Evolutionary conservation across 2,113 vertebrate species (phyloP).

Genomic region (Corvus cornix): DNA sequence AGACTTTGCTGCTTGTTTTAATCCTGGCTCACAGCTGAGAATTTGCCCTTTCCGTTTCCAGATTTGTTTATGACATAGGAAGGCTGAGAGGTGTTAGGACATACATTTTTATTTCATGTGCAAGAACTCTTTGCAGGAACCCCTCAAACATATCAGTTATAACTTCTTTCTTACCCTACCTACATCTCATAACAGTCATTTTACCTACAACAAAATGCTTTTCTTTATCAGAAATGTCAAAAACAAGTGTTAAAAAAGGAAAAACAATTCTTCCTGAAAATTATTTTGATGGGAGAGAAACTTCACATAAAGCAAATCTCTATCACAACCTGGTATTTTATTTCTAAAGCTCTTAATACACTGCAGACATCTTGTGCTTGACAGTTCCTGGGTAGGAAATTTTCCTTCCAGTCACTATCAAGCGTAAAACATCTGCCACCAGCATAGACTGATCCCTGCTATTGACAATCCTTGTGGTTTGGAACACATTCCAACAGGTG

Average conservation of each 20-base stretch:
- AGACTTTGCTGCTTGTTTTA: conserved; percentile 15
- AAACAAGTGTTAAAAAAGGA: conserved; percentile 20
- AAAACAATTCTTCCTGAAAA: conserved; percentile 38
- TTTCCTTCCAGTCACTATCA: not conserved
- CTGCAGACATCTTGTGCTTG: not conserved
- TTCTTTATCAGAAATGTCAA: conserved; percentile 37
- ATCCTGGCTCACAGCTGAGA: conserved; percentile 23
- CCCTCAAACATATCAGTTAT: not conserved
- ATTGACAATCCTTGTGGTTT: not conserved
- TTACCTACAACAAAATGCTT: conserved; percentile 38
- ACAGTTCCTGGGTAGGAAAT: conserved; percentile 23
- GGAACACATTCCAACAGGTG: not conserved
- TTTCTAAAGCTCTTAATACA: conserved; percentile 32
- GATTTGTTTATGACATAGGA: not conserved
- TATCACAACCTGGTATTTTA: conserved; percentile 25
- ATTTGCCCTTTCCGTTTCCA: conserved; percentile 36
- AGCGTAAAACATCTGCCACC: not conserved
- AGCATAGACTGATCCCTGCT: not conserved
- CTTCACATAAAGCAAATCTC: conserved; percentile 11
- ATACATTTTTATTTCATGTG: not conserved
- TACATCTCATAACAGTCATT: conserved; percentile 16
- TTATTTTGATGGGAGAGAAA: conserved; percentile 30
- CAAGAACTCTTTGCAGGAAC: not conserved
- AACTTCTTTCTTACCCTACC: not conserved
- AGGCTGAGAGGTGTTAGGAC: not conserved